phyloP scores from a whole-genome alignment of 2,888 invertebrate species.

The Gastrophysa polygoni region DNA sequence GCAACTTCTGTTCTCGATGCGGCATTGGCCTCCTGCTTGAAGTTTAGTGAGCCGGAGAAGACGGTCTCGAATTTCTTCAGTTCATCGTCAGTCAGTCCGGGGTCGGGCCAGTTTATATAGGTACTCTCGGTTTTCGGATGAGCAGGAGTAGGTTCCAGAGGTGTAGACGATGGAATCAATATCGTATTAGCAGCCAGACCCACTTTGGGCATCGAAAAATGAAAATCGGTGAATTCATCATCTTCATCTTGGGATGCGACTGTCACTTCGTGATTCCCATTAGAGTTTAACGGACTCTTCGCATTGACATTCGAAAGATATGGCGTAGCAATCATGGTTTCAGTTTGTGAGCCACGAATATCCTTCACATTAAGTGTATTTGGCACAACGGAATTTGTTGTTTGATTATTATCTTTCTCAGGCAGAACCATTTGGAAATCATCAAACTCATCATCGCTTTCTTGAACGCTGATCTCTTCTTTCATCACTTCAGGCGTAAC shows the following conservation, averaged over 20 bases:
- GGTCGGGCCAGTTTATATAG: conserved; percentile 69
- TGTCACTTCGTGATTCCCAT: not conserved
- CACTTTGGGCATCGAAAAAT: conserved; percentile 38
- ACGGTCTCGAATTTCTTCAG: conserved; percentile 51
- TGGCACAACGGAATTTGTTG: not conserved
- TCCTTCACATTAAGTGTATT: not conserved
- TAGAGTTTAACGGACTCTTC: not conserved
- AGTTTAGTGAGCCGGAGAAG: conserved; percentile 36
- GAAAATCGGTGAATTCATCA: conserved; percentile 58
- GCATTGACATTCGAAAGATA: too few species aligned
- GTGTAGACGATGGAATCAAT: conserved; percentile 33
- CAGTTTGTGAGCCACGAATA: not conserved
- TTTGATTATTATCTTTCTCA: conserved; percentile 10
- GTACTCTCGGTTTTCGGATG: conserved; percentile 40
- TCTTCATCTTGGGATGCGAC: conserved; percentile 39
- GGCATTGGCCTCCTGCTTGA: conserved; percentile 13
- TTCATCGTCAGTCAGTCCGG: conserved; percentile 61
- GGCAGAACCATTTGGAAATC: conserved; percentile 52
- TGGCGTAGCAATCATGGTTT: not conserved
- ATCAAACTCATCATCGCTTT: conserved; percentile 51
- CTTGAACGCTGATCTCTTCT: conserved; percentile 3
- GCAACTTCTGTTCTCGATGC: conserved; percentile 9
- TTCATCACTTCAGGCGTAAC: conserved; percentile 17
- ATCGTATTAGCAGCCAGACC: not conserved
- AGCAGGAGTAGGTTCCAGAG: conserved; percentile 43